phyloP scores from a whole-genome alignment of 2,113 vertebrate genomes.

The Scatophagus argus region DNA sequence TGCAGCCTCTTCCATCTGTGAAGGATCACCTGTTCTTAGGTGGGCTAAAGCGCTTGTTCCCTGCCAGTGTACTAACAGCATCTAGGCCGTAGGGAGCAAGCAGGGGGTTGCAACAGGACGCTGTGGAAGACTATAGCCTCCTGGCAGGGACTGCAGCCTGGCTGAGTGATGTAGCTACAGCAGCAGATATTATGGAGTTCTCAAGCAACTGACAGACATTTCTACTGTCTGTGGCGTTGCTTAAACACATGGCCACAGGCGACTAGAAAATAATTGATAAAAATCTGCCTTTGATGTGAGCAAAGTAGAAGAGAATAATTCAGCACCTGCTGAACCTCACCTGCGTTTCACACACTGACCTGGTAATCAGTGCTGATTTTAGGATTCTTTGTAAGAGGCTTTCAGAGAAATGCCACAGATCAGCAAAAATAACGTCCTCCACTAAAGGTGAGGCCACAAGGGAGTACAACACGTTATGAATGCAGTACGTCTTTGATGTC shows the following conservation, averaged over 20 bases:
- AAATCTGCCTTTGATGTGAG: slow-evolving; percentile 71
- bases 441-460: slow-evolving; percentile 13
- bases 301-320: slow-evolving; percentile 58
- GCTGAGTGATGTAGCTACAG: slow-evolving; percentile 35
- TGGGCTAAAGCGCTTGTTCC: slow-evolving; percentile 79
- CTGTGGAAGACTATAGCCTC: slow-evolving; percentile 22
- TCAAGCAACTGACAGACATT: slow-evolving; percentile 52
- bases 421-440: slow-evolving; percentile 30
- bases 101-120: slow-evolving; percentile 28
- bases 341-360: slow-evolving; percentile 39
- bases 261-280: slow-evolving; percentile 50
- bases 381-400: slow-evolving; percentile 30
- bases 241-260: slow-evolving; percentile 66
- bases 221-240: slow-evolving; percentile 23
- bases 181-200: slow-evolving; percentile 50
- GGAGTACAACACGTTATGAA: slow-evolving; percentile 10
- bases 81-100: slow-evolving; percentile 47
- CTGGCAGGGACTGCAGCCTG: slow-evolving; percentile 27
- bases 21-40: slow-evolving; percentile 84
- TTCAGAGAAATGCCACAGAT: slow-evolving; percentile 61
- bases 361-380: slow-evolving; percentile 44
- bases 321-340: slow-evolving; percentile 52
- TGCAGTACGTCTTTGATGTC: background rate
- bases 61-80: slow-evolving; percentile 72
- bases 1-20: slow-evolving; percentile 83